Conservation (phyloP, 2,888 invertebrate genomes). For the Pachycephus smyrnensis region DNA sequence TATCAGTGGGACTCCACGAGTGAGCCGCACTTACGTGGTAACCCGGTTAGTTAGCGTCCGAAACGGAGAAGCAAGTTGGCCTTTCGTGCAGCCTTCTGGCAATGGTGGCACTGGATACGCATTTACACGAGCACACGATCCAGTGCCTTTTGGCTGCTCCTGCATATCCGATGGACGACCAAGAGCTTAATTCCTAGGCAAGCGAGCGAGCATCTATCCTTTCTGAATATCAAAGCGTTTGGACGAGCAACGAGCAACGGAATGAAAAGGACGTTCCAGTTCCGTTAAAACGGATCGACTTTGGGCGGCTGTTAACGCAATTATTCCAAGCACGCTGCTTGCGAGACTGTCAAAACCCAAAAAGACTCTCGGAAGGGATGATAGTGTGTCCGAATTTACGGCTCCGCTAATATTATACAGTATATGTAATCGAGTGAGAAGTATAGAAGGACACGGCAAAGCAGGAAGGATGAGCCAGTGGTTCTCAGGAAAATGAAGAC, state of each 20-base stretch:
- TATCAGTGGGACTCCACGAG: constrained; percentile 4
- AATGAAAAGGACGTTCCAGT: not conserved
- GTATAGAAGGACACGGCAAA: too few species aligned
- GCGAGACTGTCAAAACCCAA: not conserved
- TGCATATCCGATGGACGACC: not conserved
- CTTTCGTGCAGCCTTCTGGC: not conserved
- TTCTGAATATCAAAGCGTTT: not conserved
- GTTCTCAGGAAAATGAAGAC: not conserved
- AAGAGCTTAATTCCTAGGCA: not conserved
- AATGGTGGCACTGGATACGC: not conserved
- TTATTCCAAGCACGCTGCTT: not conserved
- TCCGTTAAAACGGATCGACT: not conserved
- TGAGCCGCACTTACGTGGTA: not conserved
- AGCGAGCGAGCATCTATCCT: not conserved
- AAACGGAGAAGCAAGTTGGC: not conserved
- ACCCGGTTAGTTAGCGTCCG: not conserved
- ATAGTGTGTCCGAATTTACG: too few species aligned
- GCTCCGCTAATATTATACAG: not conserved
- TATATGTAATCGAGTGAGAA: too few species aligned
- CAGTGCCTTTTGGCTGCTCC: not conserved
- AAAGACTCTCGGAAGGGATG: not conserved
- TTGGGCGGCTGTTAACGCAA: not conserved
- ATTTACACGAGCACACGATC: not conserved
- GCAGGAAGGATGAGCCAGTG: not conserved
- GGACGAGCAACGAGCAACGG: not conserved